These are phyloP conservation scores for Morus bassanus DNA, from an alignment of 2,797 vertebrate genomes.

Conservation along the genomic window DNA sequence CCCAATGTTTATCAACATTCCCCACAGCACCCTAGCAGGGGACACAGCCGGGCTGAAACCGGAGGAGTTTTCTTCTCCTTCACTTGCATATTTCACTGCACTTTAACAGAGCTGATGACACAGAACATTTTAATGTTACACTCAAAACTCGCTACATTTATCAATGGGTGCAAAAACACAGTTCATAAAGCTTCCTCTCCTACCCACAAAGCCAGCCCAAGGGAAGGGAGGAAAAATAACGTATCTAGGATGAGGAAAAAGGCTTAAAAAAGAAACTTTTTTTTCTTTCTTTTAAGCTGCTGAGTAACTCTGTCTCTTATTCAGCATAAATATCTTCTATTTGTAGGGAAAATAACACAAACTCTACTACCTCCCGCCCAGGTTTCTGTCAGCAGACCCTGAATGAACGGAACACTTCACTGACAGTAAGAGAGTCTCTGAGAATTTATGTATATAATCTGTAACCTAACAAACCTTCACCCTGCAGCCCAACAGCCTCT, in stretches of 20 bases:
- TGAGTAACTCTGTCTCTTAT: slow-evolving; percentile 26
- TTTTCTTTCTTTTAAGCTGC: background rate
- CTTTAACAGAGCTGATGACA: slow-evolving; percentile 61
- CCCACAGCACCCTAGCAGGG: slow-evolving; percentile 49
- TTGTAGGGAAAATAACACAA: slow-evolving; percentile 50
- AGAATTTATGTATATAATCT: background rate
- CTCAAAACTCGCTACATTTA: slow-evolving; percentile 64
- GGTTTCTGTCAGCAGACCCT: slow-evolving; percentile 13
- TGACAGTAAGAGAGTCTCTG: background rate
- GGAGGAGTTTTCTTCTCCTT: slow-evolving; percentile 36
- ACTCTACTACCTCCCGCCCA: background rate
- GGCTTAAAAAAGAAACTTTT: slow-evolving; percentile 44
- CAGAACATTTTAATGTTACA: slow-evolving; percentile 61
- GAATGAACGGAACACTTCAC: background rate
- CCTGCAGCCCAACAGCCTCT: background rate
- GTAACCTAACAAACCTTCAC: background rate
- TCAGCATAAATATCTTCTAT: slow-evolving; percentile 25
- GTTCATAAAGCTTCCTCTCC: slow-evolving; percentile 17
- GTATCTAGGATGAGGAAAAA: slow-evolving; percentile 20
- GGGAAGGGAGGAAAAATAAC: background rate
- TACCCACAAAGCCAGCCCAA: background rate
- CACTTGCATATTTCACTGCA: slow-evolving; percentile 53
- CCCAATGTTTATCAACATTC: slow-evolving; percentile 75
- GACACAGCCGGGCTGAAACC: slow-evolving; percentile 47
- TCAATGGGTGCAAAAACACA: slow-evolving; percentile 8